Conservation (phyloP, 2,888 invertebrate species). For the Ormyrus nitidulus region DNA sequence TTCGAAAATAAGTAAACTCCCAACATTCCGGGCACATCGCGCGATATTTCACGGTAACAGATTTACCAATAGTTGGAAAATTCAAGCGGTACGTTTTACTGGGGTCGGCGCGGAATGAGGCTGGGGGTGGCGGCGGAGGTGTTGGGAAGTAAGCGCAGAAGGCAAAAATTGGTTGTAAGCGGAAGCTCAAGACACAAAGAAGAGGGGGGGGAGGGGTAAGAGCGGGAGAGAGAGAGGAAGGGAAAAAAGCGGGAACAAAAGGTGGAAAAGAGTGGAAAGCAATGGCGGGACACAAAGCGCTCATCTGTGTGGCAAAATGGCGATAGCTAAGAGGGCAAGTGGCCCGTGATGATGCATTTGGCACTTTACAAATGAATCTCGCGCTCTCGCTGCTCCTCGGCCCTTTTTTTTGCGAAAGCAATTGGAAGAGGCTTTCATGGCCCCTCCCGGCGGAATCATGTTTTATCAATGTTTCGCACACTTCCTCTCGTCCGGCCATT, state of each 20-base stretch:
- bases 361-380: conserved; percentile 55
- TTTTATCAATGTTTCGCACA: conserved; percentile 52
- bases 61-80: no score
- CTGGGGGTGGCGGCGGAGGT: no score
- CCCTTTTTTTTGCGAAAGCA: neutral
- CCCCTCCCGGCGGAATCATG: conserved; percentile 13
- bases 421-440: neutral
- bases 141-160: neutral
- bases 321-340: conserved; percentile 51
- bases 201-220: conserved; percentile 12
- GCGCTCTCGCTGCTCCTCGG: neutral
- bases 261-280: neutral
- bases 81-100: neutral
- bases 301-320: conserved; percentile 52
- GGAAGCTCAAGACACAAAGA: conserved; percentile 41
- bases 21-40: no score
- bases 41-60: no score
- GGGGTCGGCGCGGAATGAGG: no score
- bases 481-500: conserved; percentile 21
- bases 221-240: conserved; percentile 36
- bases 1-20: no score
- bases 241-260: neutral
- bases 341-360: conserved; percentile 56
- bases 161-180: conserved; percentile 49
- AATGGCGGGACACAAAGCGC: conserved; percentile 36